Conservation (phyloP, 2,888 invertebrate genomes). For the Sphaeridia pumilis region DNA sequence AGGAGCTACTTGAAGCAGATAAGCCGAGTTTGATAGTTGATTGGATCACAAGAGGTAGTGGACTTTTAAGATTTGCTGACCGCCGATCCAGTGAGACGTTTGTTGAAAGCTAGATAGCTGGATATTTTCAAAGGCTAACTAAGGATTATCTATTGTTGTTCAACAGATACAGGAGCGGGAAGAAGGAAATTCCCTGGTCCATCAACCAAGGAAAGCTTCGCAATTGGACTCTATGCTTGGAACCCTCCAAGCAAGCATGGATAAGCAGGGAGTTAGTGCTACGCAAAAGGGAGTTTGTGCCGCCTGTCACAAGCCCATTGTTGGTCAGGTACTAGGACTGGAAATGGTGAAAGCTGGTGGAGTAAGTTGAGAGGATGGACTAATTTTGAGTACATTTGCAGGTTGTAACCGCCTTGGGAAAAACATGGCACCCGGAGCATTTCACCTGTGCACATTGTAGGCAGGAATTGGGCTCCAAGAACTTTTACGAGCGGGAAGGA, state of each 20-base stretch:
- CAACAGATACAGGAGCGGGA: constrained; percentile 33
- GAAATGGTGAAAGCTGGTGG: too few relatives aligned
- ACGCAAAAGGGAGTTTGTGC: constrained; percentile 99
- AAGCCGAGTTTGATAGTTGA: too few relatives aligned
- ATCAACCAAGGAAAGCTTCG: constrained; percentile 46
- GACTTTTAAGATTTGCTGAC: too few relatives aligned
- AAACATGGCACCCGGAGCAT: constrained; percentile 99
- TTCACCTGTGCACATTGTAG: constrained; percentile 97
- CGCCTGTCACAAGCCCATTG: constrained; percentile 97
- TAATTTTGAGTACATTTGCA: constrained; percentile 39
- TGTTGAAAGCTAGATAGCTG: too few relatives aligned
- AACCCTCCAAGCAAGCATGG: constrained; percentile 91
- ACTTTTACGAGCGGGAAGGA: constrained; percentile 96
- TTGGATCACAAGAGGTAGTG: too few relatives aligned
- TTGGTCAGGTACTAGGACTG: constrained; percentile 61
- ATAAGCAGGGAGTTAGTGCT: constrained; percentile 94
- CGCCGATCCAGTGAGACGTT: too few relatives aligned
- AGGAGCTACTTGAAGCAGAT: too few relatives aligned
- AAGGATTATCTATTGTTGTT: too few relatives aligned
- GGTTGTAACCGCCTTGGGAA: constrained; percentile 91
- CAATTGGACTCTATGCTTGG: constrained; percentile 85
- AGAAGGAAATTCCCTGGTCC: constrained; percentile 30
- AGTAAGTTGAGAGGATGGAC: background rate
- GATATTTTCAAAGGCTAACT: too few relatives aligned
- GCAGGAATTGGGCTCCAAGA: constrained; percentile 89